Evolutionary conservation across 64 coral and sea anemone species (phyloP), one percentile per base, ranked within the genome.

Genomic region (Astreopora myriophthalma): DNA sequence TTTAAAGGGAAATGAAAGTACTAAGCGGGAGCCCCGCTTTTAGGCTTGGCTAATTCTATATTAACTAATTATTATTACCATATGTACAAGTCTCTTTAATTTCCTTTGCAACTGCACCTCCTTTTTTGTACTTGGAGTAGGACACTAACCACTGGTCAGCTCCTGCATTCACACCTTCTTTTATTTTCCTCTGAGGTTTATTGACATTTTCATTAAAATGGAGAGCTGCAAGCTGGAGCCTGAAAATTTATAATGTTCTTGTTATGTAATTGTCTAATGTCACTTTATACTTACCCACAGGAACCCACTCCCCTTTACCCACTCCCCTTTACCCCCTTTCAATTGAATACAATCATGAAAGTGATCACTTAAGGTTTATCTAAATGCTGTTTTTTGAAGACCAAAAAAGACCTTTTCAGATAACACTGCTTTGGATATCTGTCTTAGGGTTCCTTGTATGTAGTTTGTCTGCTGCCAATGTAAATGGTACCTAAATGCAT

Each of bases 201-300:
- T 75, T 71, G 39, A 48, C 20, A 48, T 92, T 92, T 60, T 92
- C 90, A 85, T 92, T 85, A 35, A 92, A 92, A 46, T 92, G 87
- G 22, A 89, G 74, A 27, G 74, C 87, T 67, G 87, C 58, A 89
- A 89, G 42, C 42, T 78, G 70, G 57, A 89, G 73, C 25, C 87
- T 89, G 73, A 87, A 72, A 87, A 46, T 29, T 84, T 22, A 84
- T 20, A 31, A 84, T 23, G 8, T 61, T 9, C 26, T 65, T 66
- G 5, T 66, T 5, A 26, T 7, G 10, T 25, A 7, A 27, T 66
- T 55, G 49, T 55, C 49, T 55, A 55, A 55, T 55, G 17, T 55
- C 49, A 55, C 49, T 66, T 66, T 66, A 8, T 25, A 55, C 49
- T 55, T 55, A 55, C 0, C 49, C 49, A 55, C 49, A 55, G 49